Conservation (phyloP, 2,888 invertebrate genomes). For the Tineola bisselliella region DNA sequence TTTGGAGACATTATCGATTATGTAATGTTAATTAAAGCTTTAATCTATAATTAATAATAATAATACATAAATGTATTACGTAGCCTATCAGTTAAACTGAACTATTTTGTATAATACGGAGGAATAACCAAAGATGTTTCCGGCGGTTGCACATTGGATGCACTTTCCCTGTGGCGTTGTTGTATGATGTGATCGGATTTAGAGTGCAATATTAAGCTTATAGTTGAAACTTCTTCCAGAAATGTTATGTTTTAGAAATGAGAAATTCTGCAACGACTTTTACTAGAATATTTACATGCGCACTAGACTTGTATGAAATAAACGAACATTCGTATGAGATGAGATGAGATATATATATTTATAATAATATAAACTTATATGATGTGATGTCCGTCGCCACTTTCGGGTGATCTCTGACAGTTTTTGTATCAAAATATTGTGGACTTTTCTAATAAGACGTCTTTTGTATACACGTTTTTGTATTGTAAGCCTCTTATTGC, state of each 20-base stretch:
- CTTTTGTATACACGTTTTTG: not conserved
- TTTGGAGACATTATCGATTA: not conserved
- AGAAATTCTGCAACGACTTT: not conserved
- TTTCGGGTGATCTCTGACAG: not conserved
- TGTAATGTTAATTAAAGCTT: not conserved
- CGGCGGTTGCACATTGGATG: not conserved
- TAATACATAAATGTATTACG: not conserved
- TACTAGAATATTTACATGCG: not conserved
- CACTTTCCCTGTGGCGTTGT: not conserved
- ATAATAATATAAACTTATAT: not conserved
- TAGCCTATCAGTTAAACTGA: conserved; percentile 1
- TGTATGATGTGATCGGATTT: not conserved
- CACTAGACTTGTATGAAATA: not conserved
- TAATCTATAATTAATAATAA: not conserved
- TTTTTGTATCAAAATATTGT: not conserved
- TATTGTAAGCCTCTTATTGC: too few relatives aligned
- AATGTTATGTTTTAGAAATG: not conserved
- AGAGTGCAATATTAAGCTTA: not conserved
- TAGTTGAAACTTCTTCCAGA: not conserved
- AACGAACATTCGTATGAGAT: not conserved
- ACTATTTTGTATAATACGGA: not conserved
- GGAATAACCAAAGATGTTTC: not conserved
- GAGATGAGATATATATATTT: not conserved
- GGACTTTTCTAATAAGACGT: not conserved
- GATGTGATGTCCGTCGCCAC: conserved; percentile 1